These are phyloP conservation scores for Tribolium madens DNA, from an alignment of 1,140 invertebrate genomes.

Conservation along the genomic window DNA sequence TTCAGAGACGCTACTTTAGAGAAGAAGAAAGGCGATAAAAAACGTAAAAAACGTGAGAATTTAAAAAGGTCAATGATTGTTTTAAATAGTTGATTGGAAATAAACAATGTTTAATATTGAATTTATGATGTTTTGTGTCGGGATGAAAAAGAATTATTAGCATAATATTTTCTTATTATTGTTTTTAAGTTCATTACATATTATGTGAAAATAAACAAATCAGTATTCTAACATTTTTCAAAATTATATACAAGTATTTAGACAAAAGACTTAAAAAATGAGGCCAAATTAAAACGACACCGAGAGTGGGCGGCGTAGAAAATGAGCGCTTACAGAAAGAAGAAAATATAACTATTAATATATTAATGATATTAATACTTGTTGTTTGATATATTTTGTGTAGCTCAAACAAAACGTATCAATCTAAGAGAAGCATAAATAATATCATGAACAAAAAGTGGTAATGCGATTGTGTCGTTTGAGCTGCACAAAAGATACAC, in stretches of 20 bases:
- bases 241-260: constrained; percentile 52
- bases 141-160: constrained; percentile 3
- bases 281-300: constrained; percentile 54
- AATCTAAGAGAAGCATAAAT: constrained; percentile 37
- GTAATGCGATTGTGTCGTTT: constrained; percentile 23
- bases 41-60: constrained; percentile 76
- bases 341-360: constrained; percentile 52
- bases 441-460: constrained; percentile 38
- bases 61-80: constrained; percentile 76
- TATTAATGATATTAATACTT: constrained; percentile 56
- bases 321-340: constrained; percentile 50
- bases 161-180: constrained; percentile 53
- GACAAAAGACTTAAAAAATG: constrained; percentile 50
- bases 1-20: constrained; percentile 84
- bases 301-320: no score
- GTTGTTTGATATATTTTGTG: constrained; percentile 49
- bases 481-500: constrained; percentile 51
- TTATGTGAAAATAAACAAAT: constrained; percentile 57
- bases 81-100: constrained; percentile 51
- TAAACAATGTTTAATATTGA: background rate
- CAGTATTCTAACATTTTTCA: constrained; percentile 54
- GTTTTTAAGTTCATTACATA: constrained; percentile 58
- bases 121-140: no score
- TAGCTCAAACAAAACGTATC: constrained; percentile 37
- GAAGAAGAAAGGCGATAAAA: constrained; percentile 76